Percentiles rank a stretch among this genome's conserved stretches.
Evolutionary conservation across 1,140 invertebrate genomes (phyloP).

Genomic region (Drosophila ercepeae): DNA sequence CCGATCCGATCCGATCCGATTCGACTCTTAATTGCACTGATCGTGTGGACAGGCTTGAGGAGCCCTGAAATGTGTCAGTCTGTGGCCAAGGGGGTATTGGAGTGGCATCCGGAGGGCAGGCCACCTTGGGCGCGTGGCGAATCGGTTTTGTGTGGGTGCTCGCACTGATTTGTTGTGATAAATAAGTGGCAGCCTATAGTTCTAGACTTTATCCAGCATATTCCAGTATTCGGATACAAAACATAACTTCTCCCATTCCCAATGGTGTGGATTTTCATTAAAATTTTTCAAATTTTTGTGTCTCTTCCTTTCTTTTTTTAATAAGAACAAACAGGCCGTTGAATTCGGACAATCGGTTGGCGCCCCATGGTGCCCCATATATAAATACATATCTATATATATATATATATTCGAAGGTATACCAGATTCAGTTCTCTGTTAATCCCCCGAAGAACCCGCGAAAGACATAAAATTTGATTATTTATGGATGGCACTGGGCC

Average conservation of each 20-base stretch:
- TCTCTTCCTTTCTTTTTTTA: slow-evolving; percentile 36
- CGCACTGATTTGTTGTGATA: slow-evolving; percentile 81
- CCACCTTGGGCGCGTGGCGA: slow-evolving; percentile 78
- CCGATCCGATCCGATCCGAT: slow-evolving; percentile 50
- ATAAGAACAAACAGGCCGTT: slow-evolving; percentile 82
- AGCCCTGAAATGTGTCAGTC: slow-evolving; percentile 14
- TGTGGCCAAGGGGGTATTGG: neutral
- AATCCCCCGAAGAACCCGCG: slow-evolving; percentile 64
- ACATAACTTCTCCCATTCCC: slow-evolving; percentile 49
- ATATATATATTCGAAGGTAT: neutral
- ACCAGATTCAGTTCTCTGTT: slow-evolving; percentile 46
- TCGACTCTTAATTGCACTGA: slow-evolving; percentile 78
- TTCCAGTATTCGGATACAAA: neutral
- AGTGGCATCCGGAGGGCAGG: slow-evolving; percentile 14
- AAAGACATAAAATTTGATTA: slow-evolving; percentile 81
- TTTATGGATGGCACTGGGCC: slow-evolving; percentile 79
- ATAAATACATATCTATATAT: slow-evolving; percentile 20
- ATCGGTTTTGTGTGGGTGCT: slow-evolving; percentile 80
- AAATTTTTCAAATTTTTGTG: slow-evolving; percentile 73
- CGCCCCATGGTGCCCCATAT: slow-evolving; percentile 76
- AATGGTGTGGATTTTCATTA: slow-evolving; percentile 71
- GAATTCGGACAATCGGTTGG: slow-evolving; percentile 78
- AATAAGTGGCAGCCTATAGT: slow-evolving; percentile 73
- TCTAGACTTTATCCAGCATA: neutral
- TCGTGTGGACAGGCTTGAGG: slow-evolving; percentile 70